Conservation (phyloP, 2,113 vertebrate species). For the Pterocles burchelli region DNA sequence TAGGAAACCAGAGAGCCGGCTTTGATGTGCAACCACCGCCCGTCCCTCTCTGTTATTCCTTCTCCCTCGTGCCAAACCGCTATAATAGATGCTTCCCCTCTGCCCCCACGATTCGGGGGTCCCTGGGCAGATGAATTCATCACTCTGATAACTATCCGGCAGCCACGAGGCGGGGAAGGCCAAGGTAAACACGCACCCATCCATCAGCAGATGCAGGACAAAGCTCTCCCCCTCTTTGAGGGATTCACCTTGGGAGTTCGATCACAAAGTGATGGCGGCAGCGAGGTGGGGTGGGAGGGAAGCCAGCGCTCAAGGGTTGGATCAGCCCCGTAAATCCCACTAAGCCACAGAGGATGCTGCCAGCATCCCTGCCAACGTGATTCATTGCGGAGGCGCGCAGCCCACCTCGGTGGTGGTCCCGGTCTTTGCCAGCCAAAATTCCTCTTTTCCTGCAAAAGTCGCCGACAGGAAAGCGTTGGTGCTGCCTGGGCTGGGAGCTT, state of each 20-base stretch:
- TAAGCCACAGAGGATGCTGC: background rate
- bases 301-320: background rate
- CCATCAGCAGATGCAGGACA: background rate
- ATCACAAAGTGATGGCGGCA: accelerated
- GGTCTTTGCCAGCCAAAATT: background rate
- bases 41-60: background rate
- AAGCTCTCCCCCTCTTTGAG: background rate
- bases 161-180: background rate
- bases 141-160: constrained; percentile 1
- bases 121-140: constrained; percentile 13
- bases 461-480: accelerated
- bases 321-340: background rate
- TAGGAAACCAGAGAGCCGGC: background rate
- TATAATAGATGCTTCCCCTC: background rate
- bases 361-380: accelerated
- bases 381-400: background rate
- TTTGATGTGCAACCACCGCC: constrained; percentile 51
- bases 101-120: background rate
- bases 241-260: background rate
- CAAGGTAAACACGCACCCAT: constrained; percentile 26
- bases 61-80: background rate
- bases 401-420: background rate
- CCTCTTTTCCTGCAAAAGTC: background rate
- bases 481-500: accelerated
- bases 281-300: background rate